These are phyloP conservation scores for Anser cygnoides DNA, from an alignment of 2,113 vertebrate genomes.

Conservation along the genomic window DNA sequence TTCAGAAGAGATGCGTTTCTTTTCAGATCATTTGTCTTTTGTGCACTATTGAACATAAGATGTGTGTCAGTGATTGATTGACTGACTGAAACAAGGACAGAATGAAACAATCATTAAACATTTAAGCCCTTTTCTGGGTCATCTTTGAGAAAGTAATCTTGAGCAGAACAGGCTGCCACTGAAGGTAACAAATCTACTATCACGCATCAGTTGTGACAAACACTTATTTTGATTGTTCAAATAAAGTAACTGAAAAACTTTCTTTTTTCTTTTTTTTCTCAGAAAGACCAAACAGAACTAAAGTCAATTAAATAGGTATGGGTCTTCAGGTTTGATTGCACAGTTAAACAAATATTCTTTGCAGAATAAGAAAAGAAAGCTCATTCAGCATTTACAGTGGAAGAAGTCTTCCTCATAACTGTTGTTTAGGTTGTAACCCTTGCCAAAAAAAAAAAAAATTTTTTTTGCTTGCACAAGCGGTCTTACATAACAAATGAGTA, in stretches of 20 bases:
- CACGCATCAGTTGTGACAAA: rapidly evolving
- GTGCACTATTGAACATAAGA: background rate
- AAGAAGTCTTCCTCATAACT: background rate
- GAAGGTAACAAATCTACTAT: background rate
- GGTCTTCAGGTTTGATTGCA: background rate
- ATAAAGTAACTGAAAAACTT: background rate
- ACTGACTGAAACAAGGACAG: background rate
- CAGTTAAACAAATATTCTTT: background rate
- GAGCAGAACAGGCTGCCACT: background rate
- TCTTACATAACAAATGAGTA: background rate
- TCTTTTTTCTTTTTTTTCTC: background rate
- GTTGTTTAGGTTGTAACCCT: background rate
- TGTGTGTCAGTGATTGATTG: background rate
- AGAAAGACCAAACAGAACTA: background rate
- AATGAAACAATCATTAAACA: background rate
- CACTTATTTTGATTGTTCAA: background rate
- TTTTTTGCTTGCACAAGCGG: background rate
- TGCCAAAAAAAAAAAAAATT: background rate
- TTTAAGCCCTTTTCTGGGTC: background rate
- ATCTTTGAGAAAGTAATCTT: background rate
- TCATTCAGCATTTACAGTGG: background rate
- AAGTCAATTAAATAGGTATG: background rate
- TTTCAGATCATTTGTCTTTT: background rate
- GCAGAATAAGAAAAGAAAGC: background rate
- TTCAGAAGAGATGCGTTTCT: background rate